These are phyloP conservation scores for Drosophila repletoides DNA, from an alignment of 1,140 invertebrate species.

Conservation along the genomic window DNA sequence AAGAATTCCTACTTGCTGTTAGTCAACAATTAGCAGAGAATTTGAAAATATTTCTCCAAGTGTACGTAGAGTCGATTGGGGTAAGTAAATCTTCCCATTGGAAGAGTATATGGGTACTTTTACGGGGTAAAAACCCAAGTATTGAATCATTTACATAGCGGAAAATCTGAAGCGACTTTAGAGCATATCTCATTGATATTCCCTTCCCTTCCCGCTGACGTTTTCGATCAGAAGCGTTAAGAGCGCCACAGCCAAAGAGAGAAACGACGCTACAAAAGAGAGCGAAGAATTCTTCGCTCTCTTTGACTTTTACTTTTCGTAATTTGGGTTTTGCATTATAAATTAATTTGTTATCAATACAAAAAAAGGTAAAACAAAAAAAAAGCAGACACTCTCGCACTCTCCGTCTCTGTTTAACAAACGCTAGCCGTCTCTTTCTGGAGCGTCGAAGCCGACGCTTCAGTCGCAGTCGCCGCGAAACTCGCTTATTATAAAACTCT, in stretches of 20 bases:
- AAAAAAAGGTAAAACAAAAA: slow-evolving; percentile 44
- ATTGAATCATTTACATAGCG: slow-evolving; percentile 43
- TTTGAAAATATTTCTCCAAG: neutral
- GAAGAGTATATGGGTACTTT: slow-evolving; percentile 3
- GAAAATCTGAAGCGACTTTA: slow-evolving; percentile 23
- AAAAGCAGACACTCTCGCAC: slow-evolving; percentile 20
- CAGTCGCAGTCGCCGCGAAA: slow-evolving; percentile 40
- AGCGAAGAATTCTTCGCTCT: neutral
- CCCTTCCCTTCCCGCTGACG: neutral
- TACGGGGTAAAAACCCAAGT: slow-evolving; percentile 6
- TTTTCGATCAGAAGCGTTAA: neutral
- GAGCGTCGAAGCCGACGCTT: slow-evolving; percentile 28
- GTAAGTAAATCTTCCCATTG: neutral
- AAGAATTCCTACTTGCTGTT: too few species aligned
- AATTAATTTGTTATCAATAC: slow-evolving; percentile 75
- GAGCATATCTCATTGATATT: neutral
- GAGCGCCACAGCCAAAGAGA: neutral
- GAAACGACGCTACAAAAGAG: neutral
- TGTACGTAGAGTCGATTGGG: neutral
- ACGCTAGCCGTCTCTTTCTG: slow-evolving; percentile 34
- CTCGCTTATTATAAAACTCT: slow-evolving; percentile 50
- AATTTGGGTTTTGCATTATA: slow-evolving; percentile 54
- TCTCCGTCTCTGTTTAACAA: neutral
- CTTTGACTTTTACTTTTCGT: slow-evolving; percentile 18
- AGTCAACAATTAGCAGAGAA: slow-evolving; percentile 18